Evolutionary conservation across 1,140 invertebrate species (phyloP).

Genomic region (Stegodyphus mimosarum): DNA sequence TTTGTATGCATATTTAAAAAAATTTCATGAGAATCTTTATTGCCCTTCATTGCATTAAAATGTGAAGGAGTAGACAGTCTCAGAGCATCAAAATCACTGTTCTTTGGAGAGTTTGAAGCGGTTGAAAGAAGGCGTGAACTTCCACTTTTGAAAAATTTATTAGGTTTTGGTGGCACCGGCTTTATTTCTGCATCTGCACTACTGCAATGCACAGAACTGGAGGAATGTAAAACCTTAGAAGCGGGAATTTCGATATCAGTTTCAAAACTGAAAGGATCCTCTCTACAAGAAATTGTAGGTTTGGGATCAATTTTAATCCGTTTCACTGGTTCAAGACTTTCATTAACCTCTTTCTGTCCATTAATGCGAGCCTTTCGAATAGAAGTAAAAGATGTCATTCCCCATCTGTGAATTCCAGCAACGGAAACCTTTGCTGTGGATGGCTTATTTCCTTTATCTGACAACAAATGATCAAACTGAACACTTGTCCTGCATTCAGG

Average conservation of each 20-base stretch:
- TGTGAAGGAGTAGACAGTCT: conserved; percentile 19
- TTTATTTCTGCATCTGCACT: conserved; percentile 11
- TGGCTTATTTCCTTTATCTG: conserved; percentile 86
- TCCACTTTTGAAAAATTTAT: conserved; percentile 84
- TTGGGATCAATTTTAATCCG: conserved; percentile 42
- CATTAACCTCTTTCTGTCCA: conserved; percentile 68
- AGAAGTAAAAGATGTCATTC: conserved; percentile 91
- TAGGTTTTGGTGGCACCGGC: conserved; percentile 74
- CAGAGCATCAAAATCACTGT: conserved; percentile 56
- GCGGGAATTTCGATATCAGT: conserved; percentile 63
- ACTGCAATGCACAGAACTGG: conserved; percentile 66
- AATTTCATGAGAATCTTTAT: conserved; percentile 16
- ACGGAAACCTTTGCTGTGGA: conserved; percentile 78
- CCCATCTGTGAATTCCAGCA: conserved; percentile 91
- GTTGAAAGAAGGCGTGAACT: conserved; percentile 16
- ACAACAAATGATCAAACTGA: conserved; percentile 80
- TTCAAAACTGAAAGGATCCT: conserved; percentile 70
- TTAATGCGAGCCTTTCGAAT: conserved; percentile 81
- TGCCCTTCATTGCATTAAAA: background rate
- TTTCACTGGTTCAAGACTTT: conserved; percentile 36
- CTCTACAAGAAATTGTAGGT: background rate
- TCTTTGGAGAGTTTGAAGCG: conserved; percentile 35
- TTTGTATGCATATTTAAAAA: conserved; percentile 24
- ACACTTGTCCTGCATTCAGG: conserved; percentile 71
- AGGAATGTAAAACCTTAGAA: conserved; percentile 64